Evolutionary conservation across 1,140 invertebrate species (phyloP).

Genomic region (Achatina immaculata): DNA sequence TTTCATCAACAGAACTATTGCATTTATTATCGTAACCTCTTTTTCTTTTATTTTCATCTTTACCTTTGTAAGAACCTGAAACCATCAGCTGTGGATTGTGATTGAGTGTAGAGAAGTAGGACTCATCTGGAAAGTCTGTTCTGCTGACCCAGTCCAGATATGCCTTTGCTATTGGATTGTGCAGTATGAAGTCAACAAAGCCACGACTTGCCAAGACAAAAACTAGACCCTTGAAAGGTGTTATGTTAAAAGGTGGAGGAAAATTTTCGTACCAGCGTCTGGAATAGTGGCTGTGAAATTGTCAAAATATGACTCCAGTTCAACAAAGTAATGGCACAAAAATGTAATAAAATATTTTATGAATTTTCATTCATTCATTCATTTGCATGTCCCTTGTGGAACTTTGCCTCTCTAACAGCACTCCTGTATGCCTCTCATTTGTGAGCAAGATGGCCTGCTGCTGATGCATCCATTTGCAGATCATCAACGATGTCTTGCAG

Average conservation of each 20-base stretch:
- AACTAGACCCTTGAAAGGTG: slow-evolving; percentile 52
- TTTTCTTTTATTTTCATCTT: not conserved
- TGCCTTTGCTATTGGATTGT: slow-evolving; percentile 40
- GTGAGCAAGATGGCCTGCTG: too few relatives aligned
- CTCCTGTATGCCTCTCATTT: too few relatives aligned
- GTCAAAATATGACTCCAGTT: too few relatives aligned
- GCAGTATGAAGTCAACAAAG: slow-evolving; percentile 53
- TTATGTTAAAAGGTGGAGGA: slow-evolving; percentile 46
- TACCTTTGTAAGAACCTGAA: slow-evolving; percentile 58
- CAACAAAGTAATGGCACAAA: too few relatives aligned
- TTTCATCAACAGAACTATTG: too few relatives aligned
- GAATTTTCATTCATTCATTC: too few relatives aligned
- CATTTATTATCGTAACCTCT: too few relatives aligned
- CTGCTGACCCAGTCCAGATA: slow-evolving; percentile 52
- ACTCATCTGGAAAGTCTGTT: slow-evolving; percentile 60
- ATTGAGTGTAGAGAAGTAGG: slow-evolving; percentile 61
- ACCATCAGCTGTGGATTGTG: slow-evolving; percentile 59
- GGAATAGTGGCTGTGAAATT: slow-evolving; percentile 22
- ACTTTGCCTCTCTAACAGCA: too few relatives aligned
- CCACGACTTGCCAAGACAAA: slow-evolving; percentile 50
- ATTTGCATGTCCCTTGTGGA: too few relatives aligned
- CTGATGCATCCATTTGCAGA: too few relatives aligned
- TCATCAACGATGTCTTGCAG: too few relatives aligned
- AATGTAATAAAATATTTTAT: too few relatives aligned
- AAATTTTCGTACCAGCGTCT: slow-evolving; percentile 39